phyloP scores from a whole-genome alignment of 92 coral and sea anemone genomes.

The Galaxea fascicularis region DNA sequence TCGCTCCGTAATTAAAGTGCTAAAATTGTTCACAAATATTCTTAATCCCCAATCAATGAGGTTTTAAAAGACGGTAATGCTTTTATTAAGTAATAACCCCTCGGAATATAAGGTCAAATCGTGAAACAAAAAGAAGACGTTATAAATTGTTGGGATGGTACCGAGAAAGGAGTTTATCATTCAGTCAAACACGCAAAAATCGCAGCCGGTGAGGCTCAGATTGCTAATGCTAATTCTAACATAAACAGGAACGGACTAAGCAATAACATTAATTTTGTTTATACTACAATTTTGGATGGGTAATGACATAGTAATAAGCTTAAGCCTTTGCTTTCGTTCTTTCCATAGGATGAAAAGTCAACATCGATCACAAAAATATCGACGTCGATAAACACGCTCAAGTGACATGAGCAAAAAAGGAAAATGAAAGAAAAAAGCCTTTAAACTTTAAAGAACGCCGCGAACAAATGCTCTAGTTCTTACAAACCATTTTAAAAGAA shows the following conservation, averaged over 20 bases:
- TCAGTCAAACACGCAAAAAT: neutral
- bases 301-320: conserved; percentile 9
- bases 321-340: neutral
- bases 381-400: no score
- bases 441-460: no score
- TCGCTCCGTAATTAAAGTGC: no score
- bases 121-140: no score
- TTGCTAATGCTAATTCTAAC: neutral
- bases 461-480: no score
- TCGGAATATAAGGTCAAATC: neutral
- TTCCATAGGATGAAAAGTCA: neutral
- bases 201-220: neutral
- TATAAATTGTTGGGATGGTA: no score
- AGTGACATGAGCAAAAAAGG: no score
- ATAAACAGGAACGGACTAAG: neutral
- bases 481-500: no score
- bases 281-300: neutral
- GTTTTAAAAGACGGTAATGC: neutral
- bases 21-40: neutral
- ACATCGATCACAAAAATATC: neutral
- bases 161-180: neutral
- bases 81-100: neutral
- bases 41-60: neutral
- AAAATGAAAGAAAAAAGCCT: no score
- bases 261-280: neutral